Conservation (phyloP, 35 echinoderm and acorn worm genomes). For the Anneissia japonica region DNA sequence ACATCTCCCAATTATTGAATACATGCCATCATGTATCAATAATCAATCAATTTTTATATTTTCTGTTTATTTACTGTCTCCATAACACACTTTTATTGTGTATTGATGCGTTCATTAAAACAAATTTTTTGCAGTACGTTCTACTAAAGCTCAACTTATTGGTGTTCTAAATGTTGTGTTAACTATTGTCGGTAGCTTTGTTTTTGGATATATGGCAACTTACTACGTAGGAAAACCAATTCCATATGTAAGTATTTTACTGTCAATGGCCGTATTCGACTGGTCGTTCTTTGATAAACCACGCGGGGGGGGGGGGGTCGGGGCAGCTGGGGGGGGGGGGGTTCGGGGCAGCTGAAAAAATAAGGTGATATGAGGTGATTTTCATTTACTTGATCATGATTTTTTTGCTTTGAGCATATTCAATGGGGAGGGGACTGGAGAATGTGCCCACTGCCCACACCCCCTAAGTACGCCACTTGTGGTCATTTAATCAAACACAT, state of each 20-base stretch:
- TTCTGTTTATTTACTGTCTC: too few relatives aligned
- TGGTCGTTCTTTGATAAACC: background rate
- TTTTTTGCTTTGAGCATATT: background rate
- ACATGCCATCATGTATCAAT: too few relatives aligned
- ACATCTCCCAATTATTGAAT: too few relatives aligned
- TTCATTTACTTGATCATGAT: background rate
- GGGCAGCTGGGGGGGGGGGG: background rate
- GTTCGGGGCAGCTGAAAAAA: background rate
- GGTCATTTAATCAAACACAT: too few relatives aligned
- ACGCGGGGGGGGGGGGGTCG: background rate
- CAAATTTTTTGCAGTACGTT: too few relatives aligned
- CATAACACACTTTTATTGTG: too few relatives aligned
- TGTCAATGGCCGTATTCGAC: background rate
- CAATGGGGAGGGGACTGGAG: background rate
- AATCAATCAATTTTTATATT: too few relatives aligned
- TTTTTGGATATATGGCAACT: conserved; percentile 84
- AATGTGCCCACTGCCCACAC: too few relatives aligned
- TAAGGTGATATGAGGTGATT: background rate
- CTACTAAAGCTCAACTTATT: conserved; percentile 60
- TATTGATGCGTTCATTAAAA: too few relatives aligned
- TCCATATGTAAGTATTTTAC: conserved; percentile 41
- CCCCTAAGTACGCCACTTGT: too few relatives aligned
- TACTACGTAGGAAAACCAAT: conserved; percentile 50
- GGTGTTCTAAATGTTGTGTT: conserved; percentile 60
- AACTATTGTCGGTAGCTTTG: conserved; percentile 64